Conservation (phyloP, 64 coral and sea anemone genomes). For the Actinia equina region DNA sequence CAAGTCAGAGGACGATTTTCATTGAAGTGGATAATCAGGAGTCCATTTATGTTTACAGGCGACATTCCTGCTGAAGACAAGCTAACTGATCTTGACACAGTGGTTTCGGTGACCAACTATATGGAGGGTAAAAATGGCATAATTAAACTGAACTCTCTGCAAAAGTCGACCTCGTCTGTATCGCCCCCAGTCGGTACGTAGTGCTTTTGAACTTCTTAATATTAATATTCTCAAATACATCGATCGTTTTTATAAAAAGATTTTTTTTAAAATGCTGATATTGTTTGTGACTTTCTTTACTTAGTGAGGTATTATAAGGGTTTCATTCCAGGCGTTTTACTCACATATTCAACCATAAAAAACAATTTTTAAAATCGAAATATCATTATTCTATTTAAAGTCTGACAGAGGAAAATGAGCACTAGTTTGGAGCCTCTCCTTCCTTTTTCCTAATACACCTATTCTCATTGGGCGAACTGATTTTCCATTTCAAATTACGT, state of each 20-base stretch:
- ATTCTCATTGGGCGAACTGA: too few species aligned
- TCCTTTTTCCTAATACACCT: too few species aligned
- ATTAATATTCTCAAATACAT: neutral
- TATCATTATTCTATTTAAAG: too few species aligned
- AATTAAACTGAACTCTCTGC: constrained; percentile 5
- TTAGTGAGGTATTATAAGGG: too few species aligned
- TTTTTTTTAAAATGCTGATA: neutral
- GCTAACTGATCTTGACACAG: constrained; percentile 31
- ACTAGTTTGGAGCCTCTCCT: too few species aligned
- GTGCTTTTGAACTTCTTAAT: neutral
- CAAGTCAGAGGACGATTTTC: neutral
- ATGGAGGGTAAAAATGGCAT: constrained; percentile 52
- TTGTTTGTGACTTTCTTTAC: too few species aligned
- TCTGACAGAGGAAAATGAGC: too few species aligned
- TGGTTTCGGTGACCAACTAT: constrained; percentile 30
- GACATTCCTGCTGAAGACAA: constrained; percentile 27
- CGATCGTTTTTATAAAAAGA: neutral
- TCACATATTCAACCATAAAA: too few species aligned
- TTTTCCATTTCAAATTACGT: too few species aligned
- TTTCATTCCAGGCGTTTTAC: too few species aligned
- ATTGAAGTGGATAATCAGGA: too few species aligned
- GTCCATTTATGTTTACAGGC: constrained; percentile 14
- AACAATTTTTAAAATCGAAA: too few species aligned
- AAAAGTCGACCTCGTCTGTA: constrained; percentile 7
- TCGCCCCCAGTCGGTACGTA: constrained; percentile 10